Percentiles rank a stretch among this genome's conserved stretches.
Evolutionary conservation across 2,113 vertebrate genomes (phyloP).

Genomic region (Oxyura jamaicensis): DNA sequence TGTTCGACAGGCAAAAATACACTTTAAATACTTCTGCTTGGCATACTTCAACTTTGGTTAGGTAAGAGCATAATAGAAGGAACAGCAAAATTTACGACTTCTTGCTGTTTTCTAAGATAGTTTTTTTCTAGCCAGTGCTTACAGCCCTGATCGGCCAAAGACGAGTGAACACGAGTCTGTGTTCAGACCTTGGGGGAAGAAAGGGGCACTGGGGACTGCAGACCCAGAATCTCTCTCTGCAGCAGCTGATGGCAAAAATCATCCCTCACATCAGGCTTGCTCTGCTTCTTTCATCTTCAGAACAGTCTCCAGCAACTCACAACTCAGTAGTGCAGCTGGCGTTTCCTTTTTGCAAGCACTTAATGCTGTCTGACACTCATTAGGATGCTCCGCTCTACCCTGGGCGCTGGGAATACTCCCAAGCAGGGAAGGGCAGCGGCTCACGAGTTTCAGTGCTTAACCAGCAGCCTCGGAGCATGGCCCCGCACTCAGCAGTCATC

Average conservation of each 20-base stretch:
- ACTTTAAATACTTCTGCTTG: neutral
- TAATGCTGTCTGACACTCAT: constrained; percentile 8
- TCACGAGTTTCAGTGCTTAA: neutral
- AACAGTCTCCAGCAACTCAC: neutral
- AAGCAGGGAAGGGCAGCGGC: neutral
- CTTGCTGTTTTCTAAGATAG: neutral
- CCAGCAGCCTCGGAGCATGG: neutral
- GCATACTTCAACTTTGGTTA: neutral
- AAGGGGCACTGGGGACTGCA: neutral
- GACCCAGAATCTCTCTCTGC: neutral
- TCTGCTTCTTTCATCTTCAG: constrained; percentile 35
- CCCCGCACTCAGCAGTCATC: neutral
- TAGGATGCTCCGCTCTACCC: neutral
- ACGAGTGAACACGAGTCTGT: neutral
- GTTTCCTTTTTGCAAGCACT: neutral
- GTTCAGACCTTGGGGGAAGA: fast-evolving
- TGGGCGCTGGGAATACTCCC: neutral
- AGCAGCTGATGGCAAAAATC: constrained; percentile 1
- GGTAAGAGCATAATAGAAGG: neutral
- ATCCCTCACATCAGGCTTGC: neutral
- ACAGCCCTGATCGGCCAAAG: neutral
- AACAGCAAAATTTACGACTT: neutral
- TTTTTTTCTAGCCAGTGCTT: neutral
- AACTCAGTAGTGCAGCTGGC: neutral
- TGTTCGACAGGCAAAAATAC: neutral